A percentile compares a stretch with the other conserved stretches of the same genome.
Conservation (phyloP, 35 echinoderm and acorn worm species). For the Anneissia japonica region DNA sequence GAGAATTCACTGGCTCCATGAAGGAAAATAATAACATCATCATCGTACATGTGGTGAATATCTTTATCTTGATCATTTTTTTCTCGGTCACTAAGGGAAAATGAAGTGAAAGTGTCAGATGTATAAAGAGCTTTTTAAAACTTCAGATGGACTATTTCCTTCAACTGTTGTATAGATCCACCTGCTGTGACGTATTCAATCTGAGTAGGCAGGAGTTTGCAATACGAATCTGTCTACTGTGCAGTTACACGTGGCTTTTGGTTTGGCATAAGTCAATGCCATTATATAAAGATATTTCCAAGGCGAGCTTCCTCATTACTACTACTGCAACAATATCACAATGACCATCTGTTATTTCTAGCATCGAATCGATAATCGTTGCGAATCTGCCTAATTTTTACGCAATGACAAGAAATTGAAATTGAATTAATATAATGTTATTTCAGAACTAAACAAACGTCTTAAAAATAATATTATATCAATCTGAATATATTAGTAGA, state of each 20-base stretch:
- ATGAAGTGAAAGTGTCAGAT: not conserved
- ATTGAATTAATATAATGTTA: not conserved
- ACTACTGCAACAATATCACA: not conserved
- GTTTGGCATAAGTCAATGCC: not conserved
- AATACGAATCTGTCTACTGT: too few species aligned
- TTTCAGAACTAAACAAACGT: not conserved
- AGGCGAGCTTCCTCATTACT: not conserved
- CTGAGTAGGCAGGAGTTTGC: not conserved
- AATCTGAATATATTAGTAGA: too few species aligned
- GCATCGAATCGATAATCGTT: not conserved
- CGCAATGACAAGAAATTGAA: not conserved
- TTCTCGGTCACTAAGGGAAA: too few species aligned
- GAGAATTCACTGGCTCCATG: not conserved
- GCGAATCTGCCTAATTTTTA: not conserved
- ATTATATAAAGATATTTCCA: not conserved
- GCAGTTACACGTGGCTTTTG: not conserved
- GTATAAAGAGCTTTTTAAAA: not conserved
- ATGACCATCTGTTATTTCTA: not conserved
- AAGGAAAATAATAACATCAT: not conserved
- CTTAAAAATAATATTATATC: too few species aligned
- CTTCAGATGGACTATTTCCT: not conserved
- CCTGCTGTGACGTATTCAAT: not conserved
- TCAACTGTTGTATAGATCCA: not conserved
- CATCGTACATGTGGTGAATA: not conserved
- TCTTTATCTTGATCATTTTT: not conserved